phyloP scores from a whole-genome alignment of 2,888 invertebrate genomes.

The Cryptophagus acutangulus region DNA sequence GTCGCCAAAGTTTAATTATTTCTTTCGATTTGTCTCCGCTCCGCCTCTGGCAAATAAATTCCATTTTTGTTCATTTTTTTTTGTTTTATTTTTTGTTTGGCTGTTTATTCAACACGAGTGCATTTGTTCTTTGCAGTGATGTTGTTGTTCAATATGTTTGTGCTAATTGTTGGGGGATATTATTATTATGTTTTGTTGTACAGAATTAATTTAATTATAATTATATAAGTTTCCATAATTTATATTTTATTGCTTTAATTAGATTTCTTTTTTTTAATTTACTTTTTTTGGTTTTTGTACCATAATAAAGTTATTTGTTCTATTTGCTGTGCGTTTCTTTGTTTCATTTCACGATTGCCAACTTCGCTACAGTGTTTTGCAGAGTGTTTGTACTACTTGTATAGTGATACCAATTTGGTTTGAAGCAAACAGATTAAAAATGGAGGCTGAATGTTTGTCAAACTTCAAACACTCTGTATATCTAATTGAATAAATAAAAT shows the following conservation, averaged over 20 bases:
- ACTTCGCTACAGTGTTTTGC: too few species aligned
- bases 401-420: too few species aligned
- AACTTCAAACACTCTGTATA: too few species aligned
- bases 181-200: too few species aligned
- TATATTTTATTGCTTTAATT: slow-evolving; percentile 39
- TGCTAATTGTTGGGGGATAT: slow-evolving; percentile 24
- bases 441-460: too few species aligned
- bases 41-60: too few species aligned
- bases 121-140: too few species aligned
- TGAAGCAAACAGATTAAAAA: too few species aligned
- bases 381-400: too few species aligned
- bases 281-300: slow-evolving; percentile 31
- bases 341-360: too few species aligned
- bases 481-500: slow-evolving; percentile 5
- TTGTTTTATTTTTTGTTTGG: slow-evolving; percentile 6
- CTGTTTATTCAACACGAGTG: too few species aligned
- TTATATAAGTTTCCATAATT: slow-evolving; percentile 38
- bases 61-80: slow-evolving; percentile 2
- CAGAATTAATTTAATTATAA: slow-evolving; percentile 30
- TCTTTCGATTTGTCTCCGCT: slow-evolving; percentile 18
- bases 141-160: slow-evolving; percentile 13
- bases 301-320: slow-evolving; percentile 36
- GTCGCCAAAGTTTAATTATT: slow-evolving; percentile 5
- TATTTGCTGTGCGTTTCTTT: neutral
- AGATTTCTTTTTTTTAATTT: slow-evolving; percentile 1